Evolutionary conservation across 2,113 vertebrate species (phyloP), one percentile per base, ranked within the genome.

Genomic region (Crotalus viridis): DNA sequence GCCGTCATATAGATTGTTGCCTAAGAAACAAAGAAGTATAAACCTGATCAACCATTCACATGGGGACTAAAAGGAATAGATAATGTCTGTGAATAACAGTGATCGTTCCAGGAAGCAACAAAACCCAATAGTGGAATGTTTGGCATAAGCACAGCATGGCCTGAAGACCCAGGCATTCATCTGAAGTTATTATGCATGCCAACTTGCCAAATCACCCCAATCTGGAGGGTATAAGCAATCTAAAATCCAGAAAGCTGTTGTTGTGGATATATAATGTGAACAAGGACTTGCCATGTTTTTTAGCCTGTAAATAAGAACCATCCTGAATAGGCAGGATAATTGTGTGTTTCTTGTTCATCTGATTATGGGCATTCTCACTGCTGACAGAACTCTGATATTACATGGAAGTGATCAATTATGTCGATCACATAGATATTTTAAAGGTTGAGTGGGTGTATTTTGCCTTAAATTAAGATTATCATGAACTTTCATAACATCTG

Each of bases 1-100:
- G 1, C 99, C 99, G 3, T 99, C 99, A 0, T 98, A 98, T 92
- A 99, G 98, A 91, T 92, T 96, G 90, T 97, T 98, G 94, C 98
- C 99, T 99, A 93, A 87, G 94, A 95, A 91, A 94, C 6, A 94
- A 28, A 89, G 26, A 95, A 93, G 28, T 26, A 46, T 94, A 55
- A 93, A 94, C 87, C 61, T 1, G 3, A 51, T 74, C 48, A 28
- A 24, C 69, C n/a, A 4, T 43, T 0, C 0, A 54, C 56, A 28
- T 81, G 21, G 48, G 59, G 57, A 88, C 12, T 39, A 46, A 10
- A 54, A 17, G 69, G 64, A 21, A 15, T 17, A 13, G 48, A 87
- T 0, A 17, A 15, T 10, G 1, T 1, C 94, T 87, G 56, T 94
- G 86, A 92, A 87, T 93, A 85, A 90, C 90, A 3, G 15, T 91